phyloP scores from a whole-genome alignment of 64 coral and sea anemone genomes.

The Pocillopora damicornis region DNA sequence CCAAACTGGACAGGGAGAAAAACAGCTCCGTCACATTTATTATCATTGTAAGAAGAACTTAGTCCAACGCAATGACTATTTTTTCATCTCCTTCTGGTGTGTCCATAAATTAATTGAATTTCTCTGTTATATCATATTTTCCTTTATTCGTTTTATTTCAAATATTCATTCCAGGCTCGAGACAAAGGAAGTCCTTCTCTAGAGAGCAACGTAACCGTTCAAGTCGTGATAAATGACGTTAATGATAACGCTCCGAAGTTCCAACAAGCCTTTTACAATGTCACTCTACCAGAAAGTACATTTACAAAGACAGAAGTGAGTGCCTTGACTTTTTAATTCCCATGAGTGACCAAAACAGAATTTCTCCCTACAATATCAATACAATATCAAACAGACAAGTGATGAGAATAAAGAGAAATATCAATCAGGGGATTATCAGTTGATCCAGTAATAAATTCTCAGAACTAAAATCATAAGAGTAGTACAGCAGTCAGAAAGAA shows the following conservation, averaged over 20 bases:
- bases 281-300: slow-evolving; percentile 62
- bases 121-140: neutral
- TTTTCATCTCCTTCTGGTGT: too few relatives aligned
- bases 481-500: too few relatives aligned
- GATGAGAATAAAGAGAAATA: too few relatives aligned
- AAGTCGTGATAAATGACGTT: slow-evolving; percentile 60
- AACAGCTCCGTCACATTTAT: slow-evolving; percentile 51
- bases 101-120: too few relatives aligned
- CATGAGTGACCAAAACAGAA: too few relatives aligned
- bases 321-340: neutral
- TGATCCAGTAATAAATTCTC: too few relatives aligned
- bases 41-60: slow-evolving; percentile 56
- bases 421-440: too few relatives aligned
- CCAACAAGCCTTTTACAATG: slow-evolving; percentile 53
- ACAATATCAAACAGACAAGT: too few relatives aligned
- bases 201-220: slow-evolving; percentile 58
- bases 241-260: slow-evolving; percentile 80
- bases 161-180: slow-evolving; percentile 36
- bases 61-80: too few relatives aligned
- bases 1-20: slow-evolving; percentile 68
- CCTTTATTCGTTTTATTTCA: neutral
- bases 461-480: too few relatives aligned
- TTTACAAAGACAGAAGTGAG: slow-evolving; percentile 43
- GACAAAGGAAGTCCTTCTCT: slow-evolving; percentile 58
- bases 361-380: too few relatives aligned